Evolutionary conservation across 2,113 vertebrate species (phyloP).

Genomic region (Peromyscus maniculatus): DNA sequence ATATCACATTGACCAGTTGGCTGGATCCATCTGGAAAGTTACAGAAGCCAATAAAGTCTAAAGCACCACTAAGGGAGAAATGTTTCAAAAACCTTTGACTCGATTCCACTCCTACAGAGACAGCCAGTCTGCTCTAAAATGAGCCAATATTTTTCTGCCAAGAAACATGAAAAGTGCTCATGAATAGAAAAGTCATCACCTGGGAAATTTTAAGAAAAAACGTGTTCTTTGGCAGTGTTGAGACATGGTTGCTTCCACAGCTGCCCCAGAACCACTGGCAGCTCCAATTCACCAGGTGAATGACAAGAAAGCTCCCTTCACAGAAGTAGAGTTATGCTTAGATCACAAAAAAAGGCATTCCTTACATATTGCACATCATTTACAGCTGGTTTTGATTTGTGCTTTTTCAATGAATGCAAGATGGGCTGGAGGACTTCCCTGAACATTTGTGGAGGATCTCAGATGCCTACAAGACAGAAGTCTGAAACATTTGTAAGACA

Average conservation of each 20-base stretch:
- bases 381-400: constrained; percentile 65
- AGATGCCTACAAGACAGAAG: constrained; percentile 6
- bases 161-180: constrained; percentile 72
- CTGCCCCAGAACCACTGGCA: constrained; percentile 52
- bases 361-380: neutral
- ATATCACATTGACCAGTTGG: constrained; percentile 17
- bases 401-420: constrained; percentile 47
- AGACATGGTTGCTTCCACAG: constrained; percentile 54
- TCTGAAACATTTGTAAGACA: constrained; percentile 38
- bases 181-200: constrained; percentile 57
- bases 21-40: constrained; percentile 42
- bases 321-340: neutral
- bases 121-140: constrained; percentile 70
- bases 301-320: neutral
- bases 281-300: constrained; percentile 53
- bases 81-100: constrained; percentile 70
- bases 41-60: constrained; percentile 18
- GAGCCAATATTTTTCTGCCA: constrained; percentile 70
- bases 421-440: constrained; percentile 58
- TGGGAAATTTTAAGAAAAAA: constrained; percentile 45
- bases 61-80: constrained; percentile 58
- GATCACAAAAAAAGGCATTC: constrained; percentile 48
- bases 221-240: constrained; percentile 52
- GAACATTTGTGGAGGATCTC: constrained; percentile 52
- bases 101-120: constrained; percentile 70